Evolutionary conservation across 2,888 invertebrate genomes (phyloP), one percentile per base, ranked within the genome.

Genomic region (Oegoconia quadripuncta): DNA sequence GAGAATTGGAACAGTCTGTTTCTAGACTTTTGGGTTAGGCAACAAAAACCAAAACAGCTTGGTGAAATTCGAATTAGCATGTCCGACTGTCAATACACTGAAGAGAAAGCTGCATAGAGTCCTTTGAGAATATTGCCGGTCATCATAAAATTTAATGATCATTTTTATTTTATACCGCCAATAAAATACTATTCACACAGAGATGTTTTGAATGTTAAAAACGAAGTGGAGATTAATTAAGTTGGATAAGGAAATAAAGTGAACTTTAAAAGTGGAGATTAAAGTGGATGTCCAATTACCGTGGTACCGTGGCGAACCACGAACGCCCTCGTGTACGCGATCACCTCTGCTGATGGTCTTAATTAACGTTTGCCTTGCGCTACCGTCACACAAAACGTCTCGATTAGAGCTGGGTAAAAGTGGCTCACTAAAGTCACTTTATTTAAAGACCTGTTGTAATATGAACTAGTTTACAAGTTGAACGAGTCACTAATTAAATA

Each of bases 331-430:
- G 63, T 61, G 62, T 60, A 60, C 57, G 59, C 62, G 80, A 82
- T 82, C 79, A 70, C 71, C 71, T 69, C 58, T 41, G 47, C 55
- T 64, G 79, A 78, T 79, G 76, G 59, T 74, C 71, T 80, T 80
- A 83, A 83, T 84, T 83, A 83, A 78, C 73, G 73, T 81, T 77
- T 68, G 73, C 63, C 66, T 74, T 65, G 64, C 63, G 75, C 78
- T 79, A 74, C 77, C 67, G 76, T 76, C 74, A 74, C 70, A 47
- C 50, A 47, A 52, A 50, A 55, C 48, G 50, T 50, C 48, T 59
- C 64, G 59, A 54, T 52, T 50, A 48, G 49, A 52, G 50, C 5
- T 13, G 27, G 27, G 27, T 5, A 12, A 27, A 22, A 9, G 8
- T 4, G 9, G 22, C 9, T 3, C 7, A 22, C 7, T 4, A 9